phyloP scores from a whole-genome alignment of 2,888 invertebrate genomes.

The Cephus sareptanus region DNA sequence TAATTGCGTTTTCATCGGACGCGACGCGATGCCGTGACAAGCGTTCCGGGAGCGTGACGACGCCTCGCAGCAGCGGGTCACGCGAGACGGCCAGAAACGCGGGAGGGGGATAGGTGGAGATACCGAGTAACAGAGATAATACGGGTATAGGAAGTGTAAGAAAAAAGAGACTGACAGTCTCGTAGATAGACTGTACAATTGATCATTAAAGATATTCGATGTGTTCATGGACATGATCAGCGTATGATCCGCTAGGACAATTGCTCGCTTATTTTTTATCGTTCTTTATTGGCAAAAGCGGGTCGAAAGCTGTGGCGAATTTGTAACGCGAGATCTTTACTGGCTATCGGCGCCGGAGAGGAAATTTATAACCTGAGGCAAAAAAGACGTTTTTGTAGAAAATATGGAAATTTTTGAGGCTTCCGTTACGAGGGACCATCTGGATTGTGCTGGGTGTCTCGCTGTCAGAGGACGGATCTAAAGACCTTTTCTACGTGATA shows the following conservation, averaged over 20 bases:
- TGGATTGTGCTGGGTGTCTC: background rate
- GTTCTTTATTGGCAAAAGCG: conserved; percentile 51
- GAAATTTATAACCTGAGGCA: background rate
- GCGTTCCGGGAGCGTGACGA: background rate
- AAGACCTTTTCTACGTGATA: background rate
- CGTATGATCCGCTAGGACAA: conserved; percentile 48
- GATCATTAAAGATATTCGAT: background rate
- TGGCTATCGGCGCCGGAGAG: background rate
- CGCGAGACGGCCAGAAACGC: conserved; percentile 1
- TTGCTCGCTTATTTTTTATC: conserved; percentile 61
- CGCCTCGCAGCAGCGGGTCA: background rate
- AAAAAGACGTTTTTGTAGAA: background rate
- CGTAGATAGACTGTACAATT: background rate
- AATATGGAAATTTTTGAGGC: background rate
- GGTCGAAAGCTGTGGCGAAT: background rate
- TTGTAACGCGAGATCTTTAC: background rate
- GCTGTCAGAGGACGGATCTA: background rate
- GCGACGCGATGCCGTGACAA: conserved; percentile 5
- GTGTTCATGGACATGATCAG: background rate
- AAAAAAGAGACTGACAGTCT: background rate
- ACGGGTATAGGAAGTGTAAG: background rate
- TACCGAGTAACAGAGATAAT: conserved; percentile 8
- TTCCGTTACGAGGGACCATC: background rate
- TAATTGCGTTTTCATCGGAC: background rate
- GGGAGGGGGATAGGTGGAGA: conserved; percentile 21